Conservation (phyloP, 53 echinoderm and acorn worm genomes). For the Temnopleurus reevesii region DNA sequence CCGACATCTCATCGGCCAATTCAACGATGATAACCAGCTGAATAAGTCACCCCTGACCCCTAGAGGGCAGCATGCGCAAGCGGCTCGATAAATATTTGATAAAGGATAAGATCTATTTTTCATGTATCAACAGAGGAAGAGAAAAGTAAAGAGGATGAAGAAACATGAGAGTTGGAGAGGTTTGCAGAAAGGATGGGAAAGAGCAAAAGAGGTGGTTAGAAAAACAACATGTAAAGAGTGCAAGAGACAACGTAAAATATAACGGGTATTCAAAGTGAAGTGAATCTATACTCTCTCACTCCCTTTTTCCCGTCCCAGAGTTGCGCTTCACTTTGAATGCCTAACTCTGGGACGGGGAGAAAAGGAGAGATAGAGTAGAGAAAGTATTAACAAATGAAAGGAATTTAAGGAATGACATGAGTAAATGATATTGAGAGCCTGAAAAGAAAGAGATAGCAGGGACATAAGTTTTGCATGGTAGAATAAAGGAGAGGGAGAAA, state of each 20-base stretch:
- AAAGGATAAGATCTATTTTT: constrained; percentile 24
- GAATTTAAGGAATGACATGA: not conserved
- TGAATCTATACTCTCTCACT: no score
- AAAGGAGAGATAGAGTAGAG: not conserved
- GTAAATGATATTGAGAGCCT: not conserved
- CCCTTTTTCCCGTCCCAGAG: no score
- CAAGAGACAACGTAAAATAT: not conserved
- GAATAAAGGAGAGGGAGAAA: not conserved
- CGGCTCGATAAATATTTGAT: constrained; percentile 29
- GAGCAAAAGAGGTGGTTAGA: not conserved
- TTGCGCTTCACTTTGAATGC: no score
- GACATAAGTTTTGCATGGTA: not conserved
- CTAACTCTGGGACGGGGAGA: not conserved
- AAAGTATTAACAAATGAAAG: not conserved
- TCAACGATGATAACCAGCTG: constrained; percentile 1
- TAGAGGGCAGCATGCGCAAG: not conserved
- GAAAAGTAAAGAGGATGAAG: not conserved
- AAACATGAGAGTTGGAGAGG: not conserved
- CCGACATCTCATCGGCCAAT: not conserved
- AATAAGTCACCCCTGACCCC: constrained; percentile 36
- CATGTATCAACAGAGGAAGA: not conserved
- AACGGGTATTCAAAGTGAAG: not conserved
- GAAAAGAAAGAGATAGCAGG: not conserved
- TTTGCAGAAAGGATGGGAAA: not conserved
- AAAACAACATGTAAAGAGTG: not conserved